Percentiles rank a stretch among this genome's conserved stretches.
Conservation (phyloP, 2,888 invertebrate species). For the Andrena trimmerana region DNA sequence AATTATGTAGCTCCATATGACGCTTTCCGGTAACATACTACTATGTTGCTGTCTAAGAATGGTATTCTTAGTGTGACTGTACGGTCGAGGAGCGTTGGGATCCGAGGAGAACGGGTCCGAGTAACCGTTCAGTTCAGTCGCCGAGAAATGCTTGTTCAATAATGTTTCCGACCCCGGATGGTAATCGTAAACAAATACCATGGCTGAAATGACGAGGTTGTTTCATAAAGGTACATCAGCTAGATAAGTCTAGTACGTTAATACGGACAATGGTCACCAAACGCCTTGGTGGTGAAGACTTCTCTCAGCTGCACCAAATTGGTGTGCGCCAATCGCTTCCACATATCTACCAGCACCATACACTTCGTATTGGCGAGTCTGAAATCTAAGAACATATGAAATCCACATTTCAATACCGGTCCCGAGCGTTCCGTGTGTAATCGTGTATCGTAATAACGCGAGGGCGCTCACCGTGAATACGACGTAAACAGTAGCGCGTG, state of each 20-base stretch:
- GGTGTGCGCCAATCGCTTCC: slow-evolving; percentile 98
- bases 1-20: slow-evolving; percentile 98
- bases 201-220: slow-evolving; percentile 88
- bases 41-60: slow-evolving; percentile 91
- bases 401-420: slow-evolving; percentile 49
- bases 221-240: slow-evolving; percentile 26
- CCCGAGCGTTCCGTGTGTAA: neutral
- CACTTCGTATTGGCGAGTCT: slow-evolving; percentile 93
- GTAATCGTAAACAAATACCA: slow-evolving; percentile 98
- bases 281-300: slow-evolving; percentile 97
- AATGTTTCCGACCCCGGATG: slow-evolving; percentile 96
- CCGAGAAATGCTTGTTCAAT: slow-evolving; percentile 93
- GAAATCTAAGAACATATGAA: slow-evolving; percentile 87
- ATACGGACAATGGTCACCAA: slow-evolving; percentile 96
- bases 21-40: slow-evolving; percentile 93
- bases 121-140: slow-evolving; percentile 88
- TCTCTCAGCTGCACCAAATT: slow-evolving; percentile 97
- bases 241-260: neutral
- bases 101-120: slow-evolving; percentile 94
- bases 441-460: neutral
- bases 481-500: slow-evolving; percentile 93
- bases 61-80: slow-evolving; percentile 93
- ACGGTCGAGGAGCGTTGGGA: slow-evolving; percentile 92
- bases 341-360: slow-evolving; percentile 94
- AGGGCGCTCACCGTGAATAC: slow-evolving; percentile 90